Evolutionary conservation across 1,140 invertebrate species (phyloP).

Genomic region (Aphelinus certus): DNA sequence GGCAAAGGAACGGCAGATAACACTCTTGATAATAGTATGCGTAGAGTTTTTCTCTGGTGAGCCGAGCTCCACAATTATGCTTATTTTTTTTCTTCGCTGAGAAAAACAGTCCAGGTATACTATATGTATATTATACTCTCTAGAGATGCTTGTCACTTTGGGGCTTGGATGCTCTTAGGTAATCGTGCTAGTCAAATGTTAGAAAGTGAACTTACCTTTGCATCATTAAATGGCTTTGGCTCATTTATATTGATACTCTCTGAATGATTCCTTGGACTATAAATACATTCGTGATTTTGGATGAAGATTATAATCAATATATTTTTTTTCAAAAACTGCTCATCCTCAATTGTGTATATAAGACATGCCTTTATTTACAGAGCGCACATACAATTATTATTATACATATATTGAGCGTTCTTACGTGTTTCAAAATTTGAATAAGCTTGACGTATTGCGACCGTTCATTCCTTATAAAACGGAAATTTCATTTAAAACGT

Average conservation of each 20-base stretch:
- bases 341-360: constrained; percentile 41
- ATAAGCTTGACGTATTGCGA: constrained; percentile 40
- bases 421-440: constrained; percentile 37
- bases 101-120: constrained; percentile 31
- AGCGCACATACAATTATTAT: constrained; percentile 44
- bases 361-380: constrained; percentile 45
- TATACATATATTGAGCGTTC: constrained; percentile 42
- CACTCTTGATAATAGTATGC: constrained; percentile 38
- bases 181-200: background rate
- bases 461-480: constrained; percentile 39
- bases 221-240: background rate
- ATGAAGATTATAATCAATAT: too few relatives aligned
- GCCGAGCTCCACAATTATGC: constrained; percentile 36
- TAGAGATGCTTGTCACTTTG: too few relatives aligned
- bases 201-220: constrained; percentile 38
- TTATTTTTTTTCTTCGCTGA: constrained; percentile 15
- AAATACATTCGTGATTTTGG: too few relatives aligned
- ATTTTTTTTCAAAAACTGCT: constrained; percentile 28
- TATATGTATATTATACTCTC: constrained; percentile 11
- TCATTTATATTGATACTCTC: too few relatives aligned
- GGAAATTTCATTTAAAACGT: constrained; percentile 37
- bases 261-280: too few relatives aligned
- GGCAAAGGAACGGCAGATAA: constrained; percentile 39
- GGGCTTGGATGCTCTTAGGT: too few relatives aligned
- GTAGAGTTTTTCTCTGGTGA: constrained; percentile 32